phyloP scores from a whole-genome alignment of 2,113 vertebrate genomes.

The Epinephelus fuscoguttatus region DNA sequence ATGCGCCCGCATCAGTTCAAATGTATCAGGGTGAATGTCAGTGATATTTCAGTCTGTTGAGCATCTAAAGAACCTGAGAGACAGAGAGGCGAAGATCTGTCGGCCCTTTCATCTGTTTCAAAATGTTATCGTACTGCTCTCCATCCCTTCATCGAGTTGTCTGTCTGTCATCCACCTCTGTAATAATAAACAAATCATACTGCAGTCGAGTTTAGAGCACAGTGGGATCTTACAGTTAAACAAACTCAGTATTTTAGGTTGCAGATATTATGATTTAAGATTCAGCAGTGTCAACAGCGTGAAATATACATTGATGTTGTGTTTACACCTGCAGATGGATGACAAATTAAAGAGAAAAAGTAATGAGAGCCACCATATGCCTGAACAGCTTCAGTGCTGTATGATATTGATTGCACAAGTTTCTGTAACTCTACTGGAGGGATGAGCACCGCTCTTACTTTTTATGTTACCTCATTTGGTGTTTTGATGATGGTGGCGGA shows the following conservation, averaged over 20 bases:
- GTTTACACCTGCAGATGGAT: neutral
- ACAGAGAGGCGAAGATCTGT: slow-evolving; percentile 28
- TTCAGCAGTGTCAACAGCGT: neutral
- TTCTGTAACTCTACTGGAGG: neutral
- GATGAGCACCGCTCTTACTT: neutral
- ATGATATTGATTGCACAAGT: too few species aligned
- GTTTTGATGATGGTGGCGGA: too few species aligned
- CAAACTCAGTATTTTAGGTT: neutral
- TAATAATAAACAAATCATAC: slow-evolving; percentile 7
- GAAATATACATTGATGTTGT: neutral
- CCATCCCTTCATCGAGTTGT: neutral
- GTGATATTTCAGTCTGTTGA: slow-evolving; percentile 41
- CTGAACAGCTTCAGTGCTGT: too few species aligned
- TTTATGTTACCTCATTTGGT: too few species aligned
- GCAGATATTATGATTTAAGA: neutral
- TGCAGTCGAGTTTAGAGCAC: neutral
- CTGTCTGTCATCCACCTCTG: slow-evolving; percentile 3
- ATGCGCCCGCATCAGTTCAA: neutral
- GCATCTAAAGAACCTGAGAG: slow-evolving; percentile 30
- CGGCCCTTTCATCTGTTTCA: slow-evolving; percentile 13
- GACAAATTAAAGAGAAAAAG: neutral
- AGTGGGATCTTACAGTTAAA: neutral
- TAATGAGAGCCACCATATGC: too few species aligned
- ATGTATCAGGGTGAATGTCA: slow-evolving; percentile 35
- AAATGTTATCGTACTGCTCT: slow-evolving; percentile 29